Evolutionary conservation across 2,113 vertebrate genomes (phyloP).

Genomic region (Passer domesticus): DNA sequence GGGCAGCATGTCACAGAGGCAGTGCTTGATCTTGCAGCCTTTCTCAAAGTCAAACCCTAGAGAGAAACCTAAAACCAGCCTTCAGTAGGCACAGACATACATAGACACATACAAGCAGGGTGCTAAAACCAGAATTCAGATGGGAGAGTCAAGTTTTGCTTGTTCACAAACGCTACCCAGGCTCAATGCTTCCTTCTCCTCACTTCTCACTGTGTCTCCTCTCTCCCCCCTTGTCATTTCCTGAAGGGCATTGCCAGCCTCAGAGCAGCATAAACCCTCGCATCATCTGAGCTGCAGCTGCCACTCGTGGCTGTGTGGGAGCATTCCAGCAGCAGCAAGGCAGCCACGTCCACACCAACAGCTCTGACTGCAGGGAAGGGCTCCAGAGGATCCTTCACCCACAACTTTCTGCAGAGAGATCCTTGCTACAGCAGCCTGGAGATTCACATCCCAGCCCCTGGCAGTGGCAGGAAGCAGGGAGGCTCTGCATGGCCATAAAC

Average conservation of each 20-base stretch:
- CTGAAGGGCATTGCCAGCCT: not conserved
- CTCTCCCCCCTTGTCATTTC: not conserved
- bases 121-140: not conserved
- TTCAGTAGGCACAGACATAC: not conserved
- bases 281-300: not conserved
- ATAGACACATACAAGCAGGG: not conserved
- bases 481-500: not conserved
- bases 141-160: not conserved
- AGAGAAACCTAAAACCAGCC: not conserved
- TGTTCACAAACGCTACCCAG: not conserved
- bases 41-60: not conserved
- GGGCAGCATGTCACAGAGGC: not conserved
- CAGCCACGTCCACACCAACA: not conserved
- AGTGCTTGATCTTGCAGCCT: not conserved
- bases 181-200: not conserved
- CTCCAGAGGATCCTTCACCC: not conserved
- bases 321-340: not conserved
- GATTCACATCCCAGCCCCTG: not conserved
- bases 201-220: not conserved
- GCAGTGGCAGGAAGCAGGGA: not conserved
- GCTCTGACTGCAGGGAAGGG: rapidly evolving
- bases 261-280: rapidly evolving
- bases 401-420: not conserved
- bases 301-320: not conserved
- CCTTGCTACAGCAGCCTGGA: rapidly evolving